Conservation (phyloP, 2,888 invertebrate species). For the Listrodromus nycthemerus region DNA sequence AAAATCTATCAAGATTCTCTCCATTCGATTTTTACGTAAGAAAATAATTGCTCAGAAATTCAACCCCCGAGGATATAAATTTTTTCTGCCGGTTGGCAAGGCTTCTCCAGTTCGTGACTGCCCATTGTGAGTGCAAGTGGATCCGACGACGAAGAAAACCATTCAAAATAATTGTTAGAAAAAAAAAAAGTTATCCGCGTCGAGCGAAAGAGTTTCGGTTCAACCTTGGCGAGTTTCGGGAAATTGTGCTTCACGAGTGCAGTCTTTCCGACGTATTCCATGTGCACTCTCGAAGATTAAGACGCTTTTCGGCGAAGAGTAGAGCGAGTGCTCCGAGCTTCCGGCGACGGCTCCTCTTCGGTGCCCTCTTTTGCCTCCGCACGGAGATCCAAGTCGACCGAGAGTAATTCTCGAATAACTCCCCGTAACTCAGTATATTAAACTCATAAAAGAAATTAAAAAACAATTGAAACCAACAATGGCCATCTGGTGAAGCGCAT, state of each 20-base stretch:
- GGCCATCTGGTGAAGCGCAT: slow-evolving; percentile 17
- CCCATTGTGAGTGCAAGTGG: neutral
- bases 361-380: neutral
- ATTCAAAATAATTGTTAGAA: slow-evolving; percentile 23
- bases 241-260: slow-evolving; percentile 39
- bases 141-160: neutral
- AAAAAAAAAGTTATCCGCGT: neutral
- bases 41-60: too few relatives aligned
- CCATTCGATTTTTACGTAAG: too few relatives aligned
- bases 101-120: neutral
- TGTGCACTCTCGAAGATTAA: slow-evolving; percentile 35
- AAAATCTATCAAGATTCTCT: too few relatives aligned
- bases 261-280: slow-evolving; percentile 13
- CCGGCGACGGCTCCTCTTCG: neutral
- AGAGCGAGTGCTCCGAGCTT: slow-evolving; percentile 19
- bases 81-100: neutral
- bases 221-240: slow-evolving; percentile 18
- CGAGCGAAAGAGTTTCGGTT: neutral
- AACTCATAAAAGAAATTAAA: slow-evolving; percentile 17
- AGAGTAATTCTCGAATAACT: slow-evolving; percentile 1
- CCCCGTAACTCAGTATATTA: neutral
- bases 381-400: neutral
- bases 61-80: too few relatives aligned
- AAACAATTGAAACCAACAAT: slow-evolving; percentile 4
- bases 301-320: slow-evolving; percentile 1